A percentile compares a stretch with the other conserved stretches of the same genome.
Evolutionary conservation across 1,140 invertebrate genomes (phyloP).

Genomic region (Ephestia elutella): DNA sequence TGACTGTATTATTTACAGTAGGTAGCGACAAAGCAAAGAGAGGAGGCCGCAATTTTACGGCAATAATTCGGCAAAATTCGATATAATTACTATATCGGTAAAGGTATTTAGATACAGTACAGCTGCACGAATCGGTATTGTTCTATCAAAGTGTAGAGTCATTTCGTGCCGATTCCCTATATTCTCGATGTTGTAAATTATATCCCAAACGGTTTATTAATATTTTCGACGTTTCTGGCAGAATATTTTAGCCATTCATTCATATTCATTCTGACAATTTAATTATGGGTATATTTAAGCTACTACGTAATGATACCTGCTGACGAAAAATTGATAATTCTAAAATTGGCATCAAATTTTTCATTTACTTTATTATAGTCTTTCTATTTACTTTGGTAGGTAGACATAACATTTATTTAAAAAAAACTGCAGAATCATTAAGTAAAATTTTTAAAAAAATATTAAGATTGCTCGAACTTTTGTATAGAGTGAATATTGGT

Average conservation of each 20-base stretch:
- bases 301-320: too few species aligned
- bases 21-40: neutral
- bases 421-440: too few species aligned
- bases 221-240: neutral
- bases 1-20: neutral
- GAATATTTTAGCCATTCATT: neutral
- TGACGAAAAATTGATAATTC: too few species aligned
- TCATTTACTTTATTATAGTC: too few species aligned
- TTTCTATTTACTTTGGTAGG: too few species aligned
- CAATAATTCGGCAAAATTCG: neutral
- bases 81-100: conserved; percentile 2
- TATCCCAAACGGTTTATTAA: neutral
- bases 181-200: neutral
- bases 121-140: neutral
- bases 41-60: neutral
- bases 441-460: too few species aligned
- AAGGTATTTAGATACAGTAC: neutral
- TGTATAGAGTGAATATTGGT: too few species aligned
- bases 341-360: too few species aligned
- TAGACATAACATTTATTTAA: too few species aligned
- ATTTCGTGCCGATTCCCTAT: neutral
- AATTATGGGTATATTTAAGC: too few species aligned
- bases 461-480: too few species aligned
- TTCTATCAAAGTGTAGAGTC: neutral
- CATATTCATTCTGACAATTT: neutral